Percentiles rank a stretch among this genome's conserved stretches.
Conservation (phyloP, 2,797 vertebrate genomes). For the Discoglossus pictus region DNA sequence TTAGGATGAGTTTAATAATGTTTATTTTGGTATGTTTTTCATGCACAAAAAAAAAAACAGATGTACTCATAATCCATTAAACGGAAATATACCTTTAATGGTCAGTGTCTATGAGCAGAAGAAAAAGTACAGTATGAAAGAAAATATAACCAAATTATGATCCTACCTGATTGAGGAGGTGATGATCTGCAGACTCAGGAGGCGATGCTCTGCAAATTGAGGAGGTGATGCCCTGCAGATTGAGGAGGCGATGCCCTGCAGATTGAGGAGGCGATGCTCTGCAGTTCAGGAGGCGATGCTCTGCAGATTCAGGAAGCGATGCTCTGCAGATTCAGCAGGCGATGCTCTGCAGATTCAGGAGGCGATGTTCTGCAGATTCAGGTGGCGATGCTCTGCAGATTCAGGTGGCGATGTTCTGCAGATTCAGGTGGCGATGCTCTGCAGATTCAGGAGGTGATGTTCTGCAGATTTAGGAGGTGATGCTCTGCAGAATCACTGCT, state of each 20-base stretch:
- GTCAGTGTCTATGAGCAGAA: too few relatives aligned
- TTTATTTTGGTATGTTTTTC: too few relatives aligned
- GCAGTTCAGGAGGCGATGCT: too few relatives aligned
- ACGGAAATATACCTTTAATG: too few relatives aligned
- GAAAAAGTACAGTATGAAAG: constrained; percentile 26
- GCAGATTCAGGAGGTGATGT: background rate
- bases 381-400: background rate
- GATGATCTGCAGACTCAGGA: background rate
- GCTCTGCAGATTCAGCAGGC: background rate
- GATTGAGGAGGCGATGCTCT: background rate
- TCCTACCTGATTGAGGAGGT: constrained; percentile 23
- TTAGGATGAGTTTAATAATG: too few relatives aligned
- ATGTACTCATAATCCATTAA: too few relatives aligned
- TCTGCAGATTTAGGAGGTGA: background rate
- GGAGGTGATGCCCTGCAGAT: background rate
- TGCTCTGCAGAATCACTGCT: too few relatives aligned
- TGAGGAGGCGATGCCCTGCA: background rate
- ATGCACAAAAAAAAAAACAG: too few relatives aligned
- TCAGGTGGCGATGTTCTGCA: background rate
- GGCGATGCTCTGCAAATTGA: background rate
- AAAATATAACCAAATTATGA: constrained; percentile 10
- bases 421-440: background rate
- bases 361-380: background rate
- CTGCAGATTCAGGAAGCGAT: background rate
- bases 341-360: background rate